Base-by-base conservation (phyloP, 2,113 vertebrate genomes). In the Ramphastos sulfuratus region DNA sequence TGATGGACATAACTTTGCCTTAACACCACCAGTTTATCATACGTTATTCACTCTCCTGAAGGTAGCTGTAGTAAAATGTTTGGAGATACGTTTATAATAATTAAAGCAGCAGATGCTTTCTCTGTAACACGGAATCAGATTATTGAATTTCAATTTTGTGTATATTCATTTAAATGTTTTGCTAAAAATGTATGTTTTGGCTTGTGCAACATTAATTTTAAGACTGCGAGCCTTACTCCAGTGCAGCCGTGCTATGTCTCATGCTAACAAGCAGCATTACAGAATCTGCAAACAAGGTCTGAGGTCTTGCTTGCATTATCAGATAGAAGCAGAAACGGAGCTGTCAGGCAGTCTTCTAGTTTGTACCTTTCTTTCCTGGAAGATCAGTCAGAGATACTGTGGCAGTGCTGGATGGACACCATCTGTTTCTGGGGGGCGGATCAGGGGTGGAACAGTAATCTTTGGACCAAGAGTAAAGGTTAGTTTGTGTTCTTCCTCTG, bases 391-490 rank as follows among this genome's bases (percentile, higher is more conserved):
- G 20, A 85, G 59, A 52, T 35, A 63, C 1, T 0, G 17, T 5
- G 59, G 30, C 85, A 74, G 46, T 6, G 72, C 79, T 80, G 42
- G 65, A 60, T 77, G 69, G 42, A 85, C 1, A 1, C 72, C 94
- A 94, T 87, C 93, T 88, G 21, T 89, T 90, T 90, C 42, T 77
- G 21, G 78, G 77, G 74, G 87, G 79, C 0, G 16, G 55, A 50
- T 0, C 18, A 24, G 52, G 76, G 85, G 85, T 66, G 78, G 85
- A 67, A 86, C 42, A 20, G 71, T 35, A 37, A 15, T 0, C 0
- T 19, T 30, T 80, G 75, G 52, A 39, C 69, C 72, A 77, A 71
- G 87, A 75, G 69, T 88, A 96, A 96, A 95, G 94, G 93, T 96
- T 87, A 70, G 63, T 39, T 77, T 48, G 19, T 42, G 37, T 58